Base-by-base conservation (phyloP, 2,113 vertebrate species). In the Ammodytes dubius region DNA sequence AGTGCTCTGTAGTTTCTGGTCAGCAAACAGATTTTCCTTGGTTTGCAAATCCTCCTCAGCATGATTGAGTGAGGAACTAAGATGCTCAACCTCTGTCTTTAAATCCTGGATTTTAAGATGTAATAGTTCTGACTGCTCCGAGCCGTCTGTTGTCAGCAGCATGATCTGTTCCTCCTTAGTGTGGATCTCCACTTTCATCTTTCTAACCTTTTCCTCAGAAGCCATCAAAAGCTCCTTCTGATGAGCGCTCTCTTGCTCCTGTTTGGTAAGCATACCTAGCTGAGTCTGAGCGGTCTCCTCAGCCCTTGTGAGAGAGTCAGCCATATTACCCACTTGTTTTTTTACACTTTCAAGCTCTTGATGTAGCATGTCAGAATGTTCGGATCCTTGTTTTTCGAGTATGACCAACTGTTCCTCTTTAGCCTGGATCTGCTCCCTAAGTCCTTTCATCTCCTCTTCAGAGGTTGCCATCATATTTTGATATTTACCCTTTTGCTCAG, bases 81-180 rank as follows among this genome's bases (percentile, higher is more conserved):
- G 27, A 27, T 27, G 27, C 27, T 27, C 27, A 27, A 27, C 27
- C 27, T 27, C 27, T 2, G 27, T 27, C 27, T 94, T 95, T 42
- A 97, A 84, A 1, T 84, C 83, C 54, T 86, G 70, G 11, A 95
- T 93, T 56, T 96, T 59, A 19, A 70, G 43, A 4, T 70, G 54
- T 27, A 89, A 58, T 2, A 39, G 12, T 11, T 80, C 57, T 1
- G 76, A 72, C n/a, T 87, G 75, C 49, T 77, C 58, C 5, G 78
- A 84, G 35, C 37, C 72, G 53, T 89, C 53, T 37, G 40, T 80
- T 46, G 72, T 71, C 35, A 88, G 47, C 8, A 74, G 15, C 17
- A 3, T 42, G 27, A 27, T 27, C 27, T 27, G 27, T 11, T 81
- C 70, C 45, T 84, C 87, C 73, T 87, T 90, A 11, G 67, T 47